Conservation (phyloP, 2,888 invertebrate species). For the Malachius bipustulatus region DNA sequence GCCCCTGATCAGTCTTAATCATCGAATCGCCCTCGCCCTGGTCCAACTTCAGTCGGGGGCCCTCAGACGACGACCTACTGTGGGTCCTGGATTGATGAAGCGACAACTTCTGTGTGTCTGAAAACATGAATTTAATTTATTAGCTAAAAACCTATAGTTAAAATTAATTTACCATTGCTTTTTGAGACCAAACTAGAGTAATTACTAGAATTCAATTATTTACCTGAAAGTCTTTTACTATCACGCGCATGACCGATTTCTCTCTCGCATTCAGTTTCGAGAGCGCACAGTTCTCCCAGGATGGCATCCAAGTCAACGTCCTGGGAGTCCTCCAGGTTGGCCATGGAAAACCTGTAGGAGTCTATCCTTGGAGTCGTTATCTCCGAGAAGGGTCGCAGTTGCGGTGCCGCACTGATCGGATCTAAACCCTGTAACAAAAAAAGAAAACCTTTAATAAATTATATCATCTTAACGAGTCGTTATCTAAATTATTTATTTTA, state of each 20-base stretch:
- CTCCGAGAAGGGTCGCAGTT: slow-evolving; percentile 53
- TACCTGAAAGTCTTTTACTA: slow-evolving; percentile 35
- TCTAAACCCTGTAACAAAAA: slow-evolving; percentile 56
- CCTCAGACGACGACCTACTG: slow-evolving; percentile 37
- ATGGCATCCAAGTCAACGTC: slow-evolving; percentile 96
- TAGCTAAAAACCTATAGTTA: neutral
- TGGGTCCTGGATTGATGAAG: slow-evolving; percentile 32
- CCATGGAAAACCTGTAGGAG: slow-evolving; percentile 89
- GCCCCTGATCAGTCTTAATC: slow-evolving; percentile 37
- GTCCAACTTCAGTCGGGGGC: slow-evolving; percentile 33
- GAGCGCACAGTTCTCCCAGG: slow-evolving; percentile 85
- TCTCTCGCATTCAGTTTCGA: slow-evolving; percentile 60
- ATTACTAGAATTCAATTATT: too few relatives aligned
- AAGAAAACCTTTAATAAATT: too few relatives aligned
- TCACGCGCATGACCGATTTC: slow-evolving; percentile 39
- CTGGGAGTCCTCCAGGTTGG: slow-evolving; percentile 89
- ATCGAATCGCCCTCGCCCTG: slow-evolving; percentile 31
- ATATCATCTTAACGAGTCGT: neutral
- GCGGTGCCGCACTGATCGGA: slow-evolving; percentile 42
- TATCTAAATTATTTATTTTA: too few relatives aligned
- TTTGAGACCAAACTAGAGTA: too few relatives aligned
- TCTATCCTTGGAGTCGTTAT: slow-evolving; percentile 75
- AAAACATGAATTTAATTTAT: slow-evolving; percentile 14
- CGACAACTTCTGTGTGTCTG: slow-evolving; percentile 32
- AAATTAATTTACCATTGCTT: neutral